These are phyloP conservation scores for Triplophysa rosa DNA, from an alignment of 2,113 vertebrate genomes.

Conservation along the genomic window DNA sequence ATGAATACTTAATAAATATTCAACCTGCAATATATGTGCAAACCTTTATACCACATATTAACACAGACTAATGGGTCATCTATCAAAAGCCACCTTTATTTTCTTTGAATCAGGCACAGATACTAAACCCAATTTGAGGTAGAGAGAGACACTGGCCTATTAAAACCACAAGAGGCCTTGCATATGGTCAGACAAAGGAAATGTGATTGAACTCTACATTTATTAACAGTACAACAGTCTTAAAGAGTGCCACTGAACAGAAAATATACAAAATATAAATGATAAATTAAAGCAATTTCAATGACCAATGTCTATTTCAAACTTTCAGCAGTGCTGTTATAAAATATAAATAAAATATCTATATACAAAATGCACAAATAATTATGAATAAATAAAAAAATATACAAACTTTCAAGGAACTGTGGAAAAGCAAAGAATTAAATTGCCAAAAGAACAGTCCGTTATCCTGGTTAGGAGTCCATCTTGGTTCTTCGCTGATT, in stretches of 20 bases:
- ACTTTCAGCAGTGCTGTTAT: background rate
- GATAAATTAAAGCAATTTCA: too few relatives aligned
- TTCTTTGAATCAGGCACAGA: background rate
- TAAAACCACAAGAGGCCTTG: too few relatives aligned
- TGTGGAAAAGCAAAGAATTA: background rate
- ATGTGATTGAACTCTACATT: too few relatives aligned
- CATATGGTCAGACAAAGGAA: too few relatives aligned
- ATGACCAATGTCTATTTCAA: background rate
- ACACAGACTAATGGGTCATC: background rate
- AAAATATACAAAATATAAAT: background rate
- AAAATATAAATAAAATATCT: background rate
- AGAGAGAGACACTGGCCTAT: too few relatives aligned
- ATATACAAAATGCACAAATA: background rate
- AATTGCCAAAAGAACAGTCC: slow-evolving; percentile 12
- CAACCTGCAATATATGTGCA: too few relatives aligned
- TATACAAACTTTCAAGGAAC: background rate
- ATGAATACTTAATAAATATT: too few relatives aligned
- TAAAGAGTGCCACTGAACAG: background rate
- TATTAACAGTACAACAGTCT: background rate
- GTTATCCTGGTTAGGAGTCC: background rate
- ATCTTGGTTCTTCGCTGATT: slow-evolving; percentile 6
- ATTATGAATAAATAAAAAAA: background rate
- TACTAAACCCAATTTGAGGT: too few relatives aligned
- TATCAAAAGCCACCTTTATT: background rate
- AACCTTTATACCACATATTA: too few relatives aligned